Evolutionary conservation across 1,140 invertebrate species (phyloP).

Genomic region (Diachasma alloeum): DNA sequence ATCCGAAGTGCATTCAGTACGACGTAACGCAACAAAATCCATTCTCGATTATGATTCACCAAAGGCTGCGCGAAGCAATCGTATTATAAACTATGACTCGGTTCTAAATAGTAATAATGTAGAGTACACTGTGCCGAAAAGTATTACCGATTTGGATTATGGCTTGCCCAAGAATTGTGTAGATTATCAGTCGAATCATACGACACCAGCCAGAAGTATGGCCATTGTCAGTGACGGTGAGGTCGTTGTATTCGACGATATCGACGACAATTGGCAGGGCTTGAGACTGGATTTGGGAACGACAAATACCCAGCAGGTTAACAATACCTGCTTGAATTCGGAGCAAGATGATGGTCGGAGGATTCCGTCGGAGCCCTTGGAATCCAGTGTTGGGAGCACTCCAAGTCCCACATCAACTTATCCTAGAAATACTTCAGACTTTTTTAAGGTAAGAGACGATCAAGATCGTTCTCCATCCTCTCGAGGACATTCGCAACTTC

Average conservation of each 20-base stretch:
- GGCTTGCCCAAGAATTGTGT: constrained; percentile 61
- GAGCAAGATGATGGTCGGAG: constrained; percentile 54
- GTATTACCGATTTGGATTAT: constrained; percentile 62
- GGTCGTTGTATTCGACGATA: constrained; percentile 84
- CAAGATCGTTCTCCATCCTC: not conserved
- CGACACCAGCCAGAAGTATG: constrained; percentile 60
- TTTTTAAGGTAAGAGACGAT: constrained; percentile 62
- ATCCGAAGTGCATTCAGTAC: constrained; percentile 70
- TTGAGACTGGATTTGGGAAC: constrained; percentile 54
- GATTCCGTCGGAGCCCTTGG: constrained; percentile 53
- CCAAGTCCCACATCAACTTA: constrained; percentile 62
- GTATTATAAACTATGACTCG: constrained; percentile 60
- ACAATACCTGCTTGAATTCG: constrained; percentile 41
- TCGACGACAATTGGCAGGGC: constrained; percentile 78
- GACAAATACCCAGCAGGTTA: constrained; percentile 39
- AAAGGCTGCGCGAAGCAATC: constrained; percentile 55
- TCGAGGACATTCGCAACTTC: not conserved
- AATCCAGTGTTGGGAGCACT: constrained; percentile 59
- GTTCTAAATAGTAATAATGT: constrained; percentile 65
- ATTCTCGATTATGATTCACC: constrained; percentile 62
- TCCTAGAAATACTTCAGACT: constrained; percentile 63
- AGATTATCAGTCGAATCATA: constrained; percentile 62
- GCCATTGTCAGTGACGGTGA: constrained; percentile 73
- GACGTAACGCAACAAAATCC: constrained; percentile 60
- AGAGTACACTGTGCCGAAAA: constrained; percentile 61